Base-by-base conservation (phyloP, 2,888 invertebrate species). In the Callyntrura sp. region DNA sequence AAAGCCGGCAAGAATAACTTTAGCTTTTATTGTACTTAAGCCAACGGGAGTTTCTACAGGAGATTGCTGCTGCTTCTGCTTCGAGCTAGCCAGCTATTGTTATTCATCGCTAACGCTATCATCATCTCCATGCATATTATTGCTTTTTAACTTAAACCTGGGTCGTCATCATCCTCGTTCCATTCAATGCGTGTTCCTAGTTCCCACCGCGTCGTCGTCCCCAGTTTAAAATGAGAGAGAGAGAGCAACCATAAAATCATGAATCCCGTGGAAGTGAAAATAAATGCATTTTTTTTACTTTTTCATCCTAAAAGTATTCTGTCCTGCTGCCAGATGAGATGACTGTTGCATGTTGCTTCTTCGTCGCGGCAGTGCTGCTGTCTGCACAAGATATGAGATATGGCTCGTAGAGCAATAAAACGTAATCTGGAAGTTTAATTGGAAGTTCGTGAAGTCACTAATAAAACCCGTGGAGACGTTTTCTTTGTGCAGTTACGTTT, bases 401-500 rank as follows among this genome's bases (percentile, higher is more conserved):
- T 82, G 82, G 62, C 83, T 83, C 83, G 73, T 83, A 82, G 55
- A n/a, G 88, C 83, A 88, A 88, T 90, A 90, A 90, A 91, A 88
- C 88, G 87, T 85, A 90, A 90, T 90, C 90, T 91, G 88, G 87
- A 90, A 87, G 90, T 91, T 91, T 91, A 91, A 91, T 90, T 91
- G 88, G 88, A 82, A 91, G 91, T 91, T 91, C 91, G 91, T 91
- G 91, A 91, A 91, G 87, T 81, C 81, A 88, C 91, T 91, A 91
- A 91, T 91, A 91, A 91, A 90, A 89, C 90, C 89, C 79, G 76
- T 85, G 85, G 85, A 89, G 85, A 89, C 73, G 83, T 88, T 81
- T 87, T 82, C 62, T 76, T 60, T 57, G 12, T 35, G 11, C 62
- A 5, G 20, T 60, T 60, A 17, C 11, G 2, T 25, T 3, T 23